phyloP scores from a whole-genome alignment of 30 jellyfish, hydroid and myxozoan species.

The Euphysa ruthae region DNA sequence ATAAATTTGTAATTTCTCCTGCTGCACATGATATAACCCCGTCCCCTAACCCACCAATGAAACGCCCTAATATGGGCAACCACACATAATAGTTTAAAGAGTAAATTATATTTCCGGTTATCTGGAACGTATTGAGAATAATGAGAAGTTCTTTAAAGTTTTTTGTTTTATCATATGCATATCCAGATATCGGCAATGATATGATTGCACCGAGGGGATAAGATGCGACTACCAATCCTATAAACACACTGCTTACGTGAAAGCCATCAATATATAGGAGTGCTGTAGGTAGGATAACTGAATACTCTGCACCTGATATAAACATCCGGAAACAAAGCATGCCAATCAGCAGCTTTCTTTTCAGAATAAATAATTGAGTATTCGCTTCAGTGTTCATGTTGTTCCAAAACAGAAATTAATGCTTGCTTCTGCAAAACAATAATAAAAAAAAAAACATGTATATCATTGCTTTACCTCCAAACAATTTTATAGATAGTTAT shows the following conservation, averaged over 20 bases:
- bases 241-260: background rate
- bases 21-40: conserved; percentile 23
- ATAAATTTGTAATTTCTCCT: conserved; percentile 26
- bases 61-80: conserved; percentile 38
- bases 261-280: conserved; percentile 15
- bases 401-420: no score
- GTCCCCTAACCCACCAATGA: conserved; percentile 39
- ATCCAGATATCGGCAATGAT: conserved; percentile 24
- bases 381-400: no score
- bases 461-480: no score
- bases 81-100: conserved; percentile 14
- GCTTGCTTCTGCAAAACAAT: no score
- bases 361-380: no score
- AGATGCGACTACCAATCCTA: conserved; percentile 30
- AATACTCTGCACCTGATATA: conserved; percentile 32
- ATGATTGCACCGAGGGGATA: conserved; percentile 37
- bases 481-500: no score
- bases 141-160: conserved; percentile 15
- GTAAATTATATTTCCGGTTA: conserved; percentile 28
- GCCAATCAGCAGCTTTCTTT: no score
- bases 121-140: conserved; percentile 17
- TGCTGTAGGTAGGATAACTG: conserved; percentile 32
- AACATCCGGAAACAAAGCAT: conserved; percentile 26
- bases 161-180: conserved; percentile 28
- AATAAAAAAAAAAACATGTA: no score